Evolutionary conservation across 2,113 vertebrate genomes (phyloP), one percentile per base, ranked within the genome.

Genomic region (Baryphthengus martii): DNA sequence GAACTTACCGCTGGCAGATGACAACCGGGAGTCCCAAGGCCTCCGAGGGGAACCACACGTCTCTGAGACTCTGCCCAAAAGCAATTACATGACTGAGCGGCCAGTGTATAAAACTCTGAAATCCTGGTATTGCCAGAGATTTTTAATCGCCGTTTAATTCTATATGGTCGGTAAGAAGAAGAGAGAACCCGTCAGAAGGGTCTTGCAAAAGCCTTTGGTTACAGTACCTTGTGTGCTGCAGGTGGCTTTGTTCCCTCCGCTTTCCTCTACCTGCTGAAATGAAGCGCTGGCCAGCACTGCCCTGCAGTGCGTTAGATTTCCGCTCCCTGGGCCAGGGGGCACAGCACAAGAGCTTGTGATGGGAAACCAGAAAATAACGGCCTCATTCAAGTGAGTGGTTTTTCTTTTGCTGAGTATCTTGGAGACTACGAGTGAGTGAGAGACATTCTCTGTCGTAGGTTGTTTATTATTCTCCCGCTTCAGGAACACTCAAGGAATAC

Each of bases 381-480:
- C 55, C 42, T 50, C 2, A 0, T 44, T 72, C 67, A 62, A 58
- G 14, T 6, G 25, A 67, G 9, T 2, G 0, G 10, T 33, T 50
- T 58, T 28, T 33, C 26, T 53, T n/a, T 52, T 61, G 24, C 33
- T 83, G 47, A 84, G 5, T 35, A 25, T 35, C 68, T 53, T 52
- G 37, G 40, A 56, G 44, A 40, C 49, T 50, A 11, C 0, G 2
- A 16, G 17, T 45, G 18, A 50, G 8, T 1, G 7, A 62, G n/a
- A 83, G 8, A 16, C 31, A 20, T 70, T 77, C 42, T 70, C 47
- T 50, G 62, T 58, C 28, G 25, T 20, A 39, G 23, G 18, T 20
- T 82, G 89, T 19, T 75, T 19, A n/a, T n/a, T 53, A 4, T n/a
- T 85, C 61, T 78, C n/a, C 15, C 21, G 25, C 25, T 53, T 29